Evolutionary conservation across 1,140 invertebrate species (phyloP), one percentile per base, ranked within the genome.

Genomic region (Diorhabda elongata): DNA sequence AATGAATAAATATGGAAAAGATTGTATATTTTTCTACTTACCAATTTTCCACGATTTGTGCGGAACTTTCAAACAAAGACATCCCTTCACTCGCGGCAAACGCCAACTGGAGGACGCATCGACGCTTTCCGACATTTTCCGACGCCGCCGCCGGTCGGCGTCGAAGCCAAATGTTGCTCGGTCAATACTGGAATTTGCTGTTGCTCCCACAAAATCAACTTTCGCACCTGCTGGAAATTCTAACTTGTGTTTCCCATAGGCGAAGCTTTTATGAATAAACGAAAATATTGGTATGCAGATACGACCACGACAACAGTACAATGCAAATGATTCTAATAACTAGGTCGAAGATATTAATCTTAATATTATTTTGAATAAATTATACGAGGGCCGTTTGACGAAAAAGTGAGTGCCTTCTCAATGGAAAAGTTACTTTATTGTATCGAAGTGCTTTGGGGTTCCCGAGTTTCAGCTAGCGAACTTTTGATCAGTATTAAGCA

Each of bases 71-170:
- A 75, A 69, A 73, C 78, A 79, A 78, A 79, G 74, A 76, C 79
- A 80, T 80, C 68, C 73, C 79, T 76, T 73, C 76, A 77, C 78
- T 71, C 76, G 72, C 77, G 75, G 69, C 74, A 52, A 73, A 72
- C 76, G 76, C 76, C 77, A 74, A 80, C 79, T 79, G 75, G 75
- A 74, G 77, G 74, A 52, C 47, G 47, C 47, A 52, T 74, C 75
- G 76, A 73, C 77, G 78, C 71, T 70, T 62, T 62, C 64, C 69
- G 71, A 68, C 73, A 73, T 69, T 72, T 73, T 68, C 70, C 78
- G 78, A 79, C 76, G 75, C 73, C 72, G 78, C 78, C 79, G 79
- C 78, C 76, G 73, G 76, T 73, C 77, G 79, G 77, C 71, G 77
- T 78, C 74, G 78, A 75, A 72, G 60, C 61, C 73, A 80, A 80